Evolutionary conservation across 64 coral and sea anemone genomes (phyloP).

Genomic region (Astreopora myriophthalma): DNA sequence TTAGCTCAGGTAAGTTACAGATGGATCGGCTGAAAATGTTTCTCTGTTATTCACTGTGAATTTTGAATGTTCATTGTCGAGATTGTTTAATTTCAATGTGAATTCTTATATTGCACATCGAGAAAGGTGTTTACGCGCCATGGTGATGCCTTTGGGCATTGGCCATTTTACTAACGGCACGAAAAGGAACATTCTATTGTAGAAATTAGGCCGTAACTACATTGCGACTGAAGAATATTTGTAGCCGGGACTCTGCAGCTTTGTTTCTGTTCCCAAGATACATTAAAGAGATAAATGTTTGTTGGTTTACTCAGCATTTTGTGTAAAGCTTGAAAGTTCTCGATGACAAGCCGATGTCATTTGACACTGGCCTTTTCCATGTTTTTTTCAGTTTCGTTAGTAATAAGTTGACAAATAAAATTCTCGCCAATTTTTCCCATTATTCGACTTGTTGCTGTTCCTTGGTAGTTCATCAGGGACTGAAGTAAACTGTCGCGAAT

Average conservation of each 20-base stretch:
- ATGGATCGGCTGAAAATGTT: background rate
- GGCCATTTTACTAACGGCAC: conserved; percentile 4
- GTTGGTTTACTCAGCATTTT: background rate
- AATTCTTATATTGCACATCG: background rate
- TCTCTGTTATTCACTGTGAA: background rate
- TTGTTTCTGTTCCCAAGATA: conserved; percentile 19
- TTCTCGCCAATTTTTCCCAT: background rate
- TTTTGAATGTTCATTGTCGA: conserved; percentile 33
- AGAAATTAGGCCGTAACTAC: background rate
- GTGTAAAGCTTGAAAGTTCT: background rate
- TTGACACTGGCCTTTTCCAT: background rate
- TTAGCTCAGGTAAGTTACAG: conserved; percentile 73
- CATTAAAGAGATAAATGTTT: background rate
- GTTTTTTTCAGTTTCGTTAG: background rate
- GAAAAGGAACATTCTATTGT: background rate
- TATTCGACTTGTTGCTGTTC: background rate
- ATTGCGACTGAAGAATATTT: background rate
- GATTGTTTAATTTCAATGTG: conserved; percentile 32
- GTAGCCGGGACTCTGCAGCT: background rate
- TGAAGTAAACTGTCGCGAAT: background rate
- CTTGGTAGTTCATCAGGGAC: background rate
- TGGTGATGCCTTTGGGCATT: background rate
- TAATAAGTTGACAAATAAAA: background rate
- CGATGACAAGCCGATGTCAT: background rate
- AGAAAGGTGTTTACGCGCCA: background rate